These are phyloP conservation scores for Drosophila quinaria DNA, from an alignment of 2,888 invertebrate genomes.

Conservation along the genomic window DNA sequence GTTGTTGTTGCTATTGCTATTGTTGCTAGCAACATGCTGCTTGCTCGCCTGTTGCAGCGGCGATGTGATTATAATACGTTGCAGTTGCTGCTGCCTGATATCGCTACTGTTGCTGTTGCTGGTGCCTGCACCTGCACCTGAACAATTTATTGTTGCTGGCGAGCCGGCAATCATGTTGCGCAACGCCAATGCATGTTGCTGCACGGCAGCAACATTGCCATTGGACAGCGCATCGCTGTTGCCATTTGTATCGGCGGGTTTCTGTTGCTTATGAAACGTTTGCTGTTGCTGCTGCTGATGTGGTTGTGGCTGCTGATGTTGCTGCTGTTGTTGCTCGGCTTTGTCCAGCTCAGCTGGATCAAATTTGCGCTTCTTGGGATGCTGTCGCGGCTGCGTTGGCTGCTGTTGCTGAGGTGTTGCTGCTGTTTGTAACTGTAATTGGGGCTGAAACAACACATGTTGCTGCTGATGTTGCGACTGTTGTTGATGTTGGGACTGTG, in stretches of 20 bases:
- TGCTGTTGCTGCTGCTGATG: constrained; percentile 47
- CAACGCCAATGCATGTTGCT: constrained; percentile 64
- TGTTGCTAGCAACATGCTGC: constrained; percentile 71
- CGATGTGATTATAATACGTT: constrained; percentile 72
- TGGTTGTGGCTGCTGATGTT: constrained; percentile 48
- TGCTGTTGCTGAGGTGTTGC: constrained; percentile 87
- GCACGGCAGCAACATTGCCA: constrained; percentile 73
- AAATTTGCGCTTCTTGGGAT: constrained; percentile 94
- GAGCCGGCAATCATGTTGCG: constrained; percentile 70
- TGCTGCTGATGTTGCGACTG: constrained; percentile 89
- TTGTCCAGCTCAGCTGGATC: constrained; percentile 85
- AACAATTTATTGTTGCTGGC: constrained; percentile 54
- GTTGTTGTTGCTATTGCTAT: constrained; percentile 28
- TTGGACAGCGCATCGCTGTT: constrained; percentile 67
- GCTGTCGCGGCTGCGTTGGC: constrained; percentile 89
- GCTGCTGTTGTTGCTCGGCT: constrained; percentile 71
- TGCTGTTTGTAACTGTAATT: constrained; percentile 76
- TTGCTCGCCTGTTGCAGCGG: constrained; percentile 75
- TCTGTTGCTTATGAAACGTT: constrained; percentile 69
- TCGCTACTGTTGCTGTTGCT: constrained; percentile 67
- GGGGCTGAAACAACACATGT: constrained; percentile 86
- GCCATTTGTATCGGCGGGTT: constrained; percentile 72
- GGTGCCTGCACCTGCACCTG: constrained; percentile 70
- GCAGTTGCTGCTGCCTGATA: constrained; percentile 54
- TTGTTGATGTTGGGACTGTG: constrained; percentile 62